These are phyloP conservation scores for Oegoconia quadripuncta DNA, from an alignment of 2,888 invertebrate genomes.

Conservation along the genomic window DNA sequence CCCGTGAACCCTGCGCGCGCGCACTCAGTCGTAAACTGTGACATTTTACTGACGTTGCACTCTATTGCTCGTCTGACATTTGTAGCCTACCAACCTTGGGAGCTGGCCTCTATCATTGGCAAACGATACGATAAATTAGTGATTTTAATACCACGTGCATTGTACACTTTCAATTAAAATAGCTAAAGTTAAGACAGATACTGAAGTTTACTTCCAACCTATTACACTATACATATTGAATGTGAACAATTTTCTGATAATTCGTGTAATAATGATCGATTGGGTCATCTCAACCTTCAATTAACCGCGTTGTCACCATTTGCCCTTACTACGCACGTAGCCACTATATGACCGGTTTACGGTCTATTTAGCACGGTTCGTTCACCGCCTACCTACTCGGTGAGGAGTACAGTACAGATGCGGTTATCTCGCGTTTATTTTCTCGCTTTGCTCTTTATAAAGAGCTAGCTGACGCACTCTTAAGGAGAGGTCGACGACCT, in stretches of 20 bases:
- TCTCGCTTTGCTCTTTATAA: conserved; percentile 72
- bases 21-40: conserved; percentile 60
- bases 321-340: conserved; percentile 44
- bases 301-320: conserved; percentile 39
- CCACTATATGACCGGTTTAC: conserved; percentile 50
- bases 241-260: too few species aligned
- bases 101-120: conserved; percentile 33
- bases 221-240: too few species aligned
- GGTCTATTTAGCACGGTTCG: conserved; percentile 61
- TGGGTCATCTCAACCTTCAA: conserved; percentile 39
- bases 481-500: conserved; percentile 59
- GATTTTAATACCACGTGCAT: conserved; percentile 33
- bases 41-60: conserved; percentile 68
- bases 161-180: too few species aligned
- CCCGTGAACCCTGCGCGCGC: conserved; percentile 57
- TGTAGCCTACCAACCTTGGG: conserved; percentile 53
- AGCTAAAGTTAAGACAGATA: too few species aligned
- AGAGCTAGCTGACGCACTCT: conserved; percentile 69
- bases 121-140: conserved; percentile 38
- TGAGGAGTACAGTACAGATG: conserved; percentile 55
- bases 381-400: conserved; percentile 53
- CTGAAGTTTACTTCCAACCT: too few species aligned
- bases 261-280: conserved; percentile 26
- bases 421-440: conserved; percentile 68
- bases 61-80: conserved; percentile 53